Percentiles rank a stretch among this genome's conserved stretches.
phyloP scores from a whole-genome alignment of 2,113 vertebrate genomes.

The Datnioides undecimradiatus region DNA sequence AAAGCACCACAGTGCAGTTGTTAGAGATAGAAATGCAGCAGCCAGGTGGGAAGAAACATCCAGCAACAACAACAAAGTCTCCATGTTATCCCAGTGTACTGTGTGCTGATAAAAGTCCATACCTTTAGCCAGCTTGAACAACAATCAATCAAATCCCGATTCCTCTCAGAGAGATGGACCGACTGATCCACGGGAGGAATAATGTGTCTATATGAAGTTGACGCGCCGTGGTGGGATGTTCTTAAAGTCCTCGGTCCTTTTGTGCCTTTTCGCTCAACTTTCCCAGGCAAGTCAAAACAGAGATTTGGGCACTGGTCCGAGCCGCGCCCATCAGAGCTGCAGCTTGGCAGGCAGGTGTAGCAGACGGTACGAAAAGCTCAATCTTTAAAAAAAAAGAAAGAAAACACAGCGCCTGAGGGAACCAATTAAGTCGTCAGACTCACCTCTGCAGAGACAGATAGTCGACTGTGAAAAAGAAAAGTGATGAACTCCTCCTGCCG shows the following conservation, averaged over 20 bases:
- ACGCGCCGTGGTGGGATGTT: constrained; percentile 64
- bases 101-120: constrained; percentile 29
- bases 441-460: constrained; percentile 44
- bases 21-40: constrained; percentile 58
- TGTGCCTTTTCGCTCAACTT: constrained; percentile 68
- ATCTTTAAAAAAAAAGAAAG: constrained; percentile 9
- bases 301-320: constrained; percentile 72
- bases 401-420: constrained; percentile 67
- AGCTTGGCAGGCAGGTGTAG: constrained; percentile 77
- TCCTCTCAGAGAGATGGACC: constrained; percentile 39
- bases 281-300: constrained; percentile 80
- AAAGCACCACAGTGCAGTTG: constrained; percentile 45
- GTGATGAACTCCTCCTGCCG: constrained; percentile 36
- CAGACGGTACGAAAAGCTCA: constrained; percentile 40
- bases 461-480: constrained; percentile 30
- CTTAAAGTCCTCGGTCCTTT: constrained; percentile 67
- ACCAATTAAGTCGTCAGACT: constrained; percentile 65
- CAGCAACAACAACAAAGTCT: constrained; percentile 18
- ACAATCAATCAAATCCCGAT: constrained; percentile 33
- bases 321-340: constrained; percentile 78
- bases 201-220: constrained; percentile 42
- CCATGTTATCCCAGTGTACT: neutral
- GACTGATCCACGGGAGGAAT: constrained; percentile 27
- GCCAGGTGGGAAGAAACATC: constrained; percentile 45
- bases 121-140: constrained; percentile 60